These are phyloP conservation scores for Thecophora atra DNA, from an alignment of 2,888 invertebrate genomes.

Conservation along the genomic window DNA sequence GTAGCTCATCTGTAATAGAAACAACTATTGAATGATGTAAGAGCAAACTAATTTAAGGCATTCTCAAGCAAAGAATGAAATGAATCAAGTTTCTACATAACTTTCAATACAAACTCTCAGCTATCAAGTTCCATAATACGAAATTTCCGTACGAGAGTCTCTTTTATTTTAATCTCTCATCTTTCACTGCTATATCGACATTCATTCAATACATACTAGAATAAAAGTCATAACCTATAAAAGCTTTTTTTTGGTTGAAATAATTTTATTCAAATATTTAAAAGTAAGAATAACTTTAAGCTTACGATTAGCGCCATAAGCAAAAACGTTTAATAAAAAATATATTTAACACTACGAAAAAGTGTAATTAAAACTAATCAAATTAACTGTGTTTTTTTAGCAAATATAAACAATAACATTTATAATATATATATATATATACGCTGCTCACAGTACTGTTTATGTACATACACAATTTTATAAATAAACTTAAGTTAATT, in stretches of 20 bases:
- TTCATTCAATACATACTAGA: neutral
- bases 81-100: no score
- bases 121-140: no score
- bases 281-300: slow-evolving; percentile 17
- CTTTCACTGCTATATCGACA: neutral
- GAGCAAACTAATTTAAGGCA: no score
- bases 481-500: slow-evolving; percentile 23
- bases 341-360: slow-evolving; percentile 28
- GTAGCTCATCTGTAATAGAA: no score
- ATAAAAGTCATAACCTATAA: neutral
- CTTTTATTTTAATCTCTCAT: no score
- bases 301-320: slow-evolving; percentile 30
- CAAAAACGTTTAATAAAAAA: slow-evolving; percentile 20
- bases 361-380: slow-evolving; percentile 25
- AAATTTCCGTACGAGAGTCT: no score
- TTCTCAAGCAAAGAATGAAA: no score
- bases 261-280: slow-evolving; percentile 26
- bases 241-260: neutral
- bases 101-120: no score
- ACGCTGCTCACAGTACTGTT: slow-evolving; percentile 22
- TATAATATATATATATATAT: slow-evolving; percentile 9
- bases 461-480: slow-evolving; percentile 25
- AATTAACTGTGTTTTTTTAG: slow-evolving; percentile 23
- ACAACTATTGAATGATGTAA: no score
- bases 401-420: slow-evolving; percentile 7